Evolutionary conservation across 2,888 invertebrate species (phyloP), one percentile per base, ranked within the genome.

Genomic region (Agrochola lota): DNA sequence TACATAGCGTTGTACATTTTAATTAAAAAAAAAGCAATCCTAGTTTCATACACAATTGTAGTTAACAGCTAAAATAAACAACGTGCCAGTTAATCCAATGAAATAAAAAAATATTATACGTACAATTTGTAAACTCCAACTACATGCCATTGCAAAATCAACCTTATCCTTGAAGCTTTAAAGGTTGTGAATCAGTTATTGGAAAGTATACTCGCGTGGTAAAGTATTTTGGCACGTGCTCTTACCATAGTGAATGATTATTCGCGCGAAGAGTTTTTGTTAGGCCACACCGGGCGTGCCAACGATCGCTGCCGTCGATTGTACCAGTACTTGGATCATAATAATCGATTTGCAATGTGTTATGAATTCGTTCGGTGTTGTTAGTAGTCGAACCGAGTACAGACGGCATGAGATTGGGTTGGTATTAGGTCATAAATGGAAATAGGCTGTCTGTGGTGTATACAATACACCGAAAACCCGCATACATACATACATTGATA

Each of bases 281-380:
- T 86, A 89, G 84, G 87, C 88, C 63, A 80, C 76, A 80, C 76
- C 81, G 64, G 74, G 88, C 88, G 90, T 90, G 86, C 83, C 81
- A 86, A 74, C 85, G 88, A 88, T 90, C 80, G 87, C 88, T 87
- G 83, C 70, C 85, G 85, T 88, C 90, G 83, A 90, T 89, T 89
- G 85, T 90, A 88, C 84, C 85, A 78, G 85, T 87, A 87, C 89
- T 90, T 88, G 91, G 91, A 91, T 86, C 77, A 80, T 92, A 94
- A 94, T 93, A 94, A 94, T 93, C 91, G 90, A 86, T 88, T 82
- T 81, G 81, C 80, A 88, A 85, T 93, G 93, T 92, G 93, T 91
- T 90, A 85, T 90, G 94, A 93, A 93, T 94, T 88, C 77, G 87
- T 83, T 91, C 92, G 57, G 64, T 67, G 83, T 88, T 81, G 87